These are phyloP conservation scores for Carcina quercana DNA, from an alignment of 2,888 invertebrate species.

Conservation along the genomic window DNA sequence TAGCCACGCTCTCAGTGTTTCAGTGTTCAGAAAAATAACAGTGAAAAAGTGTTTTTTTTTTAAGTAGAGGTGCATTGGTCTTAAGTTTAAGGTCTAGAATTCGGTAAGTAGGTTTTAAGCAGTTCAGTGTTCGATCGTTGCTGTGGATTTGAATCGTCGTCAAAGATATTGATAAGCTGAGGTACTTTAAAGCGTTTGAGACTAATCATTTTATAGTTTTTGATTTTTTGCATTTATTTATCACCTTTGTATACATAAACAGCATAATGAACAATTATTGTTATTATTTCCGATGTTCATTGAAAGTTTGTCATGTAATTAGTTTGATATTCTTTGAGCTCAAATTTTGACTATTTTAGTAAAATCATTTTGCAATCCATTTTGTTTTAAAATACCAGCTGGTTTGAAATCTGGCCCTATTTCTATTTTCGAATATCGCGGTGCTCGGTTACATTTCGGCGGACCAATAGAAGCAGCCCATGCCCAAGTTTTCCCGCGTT, in stretches of 20 bases:
- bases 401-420: constrained; percentile 38
- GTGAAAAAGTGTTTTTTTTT: constrained; percentile 38
- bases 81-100: constrained; percentile 22
- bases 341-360: background rate
- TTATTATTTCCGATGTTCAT: too few relatives aligned
- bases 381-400: constrained; percentile 15
- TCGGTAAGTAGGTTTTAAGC: constrained; percentile 47
- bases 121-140: constrained; percentile 6
- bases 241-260: too few relatives aligned
- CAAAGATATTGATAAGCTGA: too few relatives aligned
- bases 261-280: too few relatives aligned
- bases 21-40: constrained; percentile 35
- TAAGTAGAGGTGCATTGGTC: constrained; percentile 45
- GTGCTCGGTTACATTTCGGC: constrained; percentile 63
- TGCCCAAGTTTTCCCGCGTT: constrained; percentile 55
- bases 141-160: constrained; percentile 5
- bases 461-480: constrained; percentile 46
- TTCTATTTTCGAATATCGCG: constrained; percentile 73
- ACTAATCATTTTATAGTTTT: too few relatives aligned
- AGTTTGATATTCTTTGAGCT: background rate
- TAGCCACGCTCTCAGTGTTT: constrained; percentile 52
- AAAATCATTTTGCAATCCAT: constrained; percentile 4
- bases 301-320: too few relatives aligned
- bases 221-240: too few relatives aligned
- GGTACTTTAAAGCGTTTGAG: too few relatives aligned